phyloP scores from a whole-genome alignment of 2,113 vertebrate genomes.

The Dipodomys merriami region DNA sequence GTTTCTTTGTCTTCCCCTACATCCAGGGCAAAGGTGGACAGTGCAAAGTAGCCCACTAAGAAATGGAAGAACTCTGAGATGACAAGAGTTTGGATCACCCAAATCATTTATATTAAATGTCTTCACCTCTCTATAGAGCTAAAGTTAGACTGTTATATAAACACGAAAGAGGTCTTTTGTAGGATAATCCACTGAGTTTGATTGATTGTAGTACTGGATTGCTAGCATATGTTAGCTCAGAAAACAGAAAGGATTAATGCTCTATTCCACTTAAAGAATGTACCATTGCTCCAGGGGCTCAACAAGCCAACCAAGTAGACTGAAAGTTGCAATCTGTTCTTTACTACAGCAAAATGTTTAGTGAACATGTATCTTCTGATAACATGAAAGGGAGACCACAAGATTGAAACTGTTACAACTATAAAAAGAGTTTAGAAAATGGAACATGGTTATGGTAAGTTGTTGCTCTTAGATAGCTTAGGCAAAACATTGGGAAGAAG shows the following conservation, averaged over 20 bases:
- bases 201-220: neutral
- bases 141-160: neutral
- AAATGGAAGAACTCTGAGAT: neutral
- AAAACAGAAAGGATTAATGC: neutral
- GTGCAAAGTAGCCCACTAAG: neutral
- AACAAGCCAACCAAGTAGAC: neutral
- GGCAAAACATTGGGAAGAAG: neutral
- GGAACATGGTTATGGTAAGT: neutral
- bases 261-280: neutral
- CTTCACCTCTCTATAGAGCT: accelerated
- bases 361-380: neutral
- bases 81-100: neutral
- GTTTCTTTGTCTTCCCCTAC: neutral
- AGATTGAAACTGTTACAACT: neutral
- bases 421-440: neutral
- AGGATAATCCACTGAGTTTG: neutral
- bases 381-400: neutral
- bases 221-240: neutral
- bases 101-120: neutral
- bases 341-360: neutral
- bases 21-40: neutral
- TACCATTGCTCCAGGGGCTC: neutral
- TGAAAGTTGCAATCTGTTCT: neutral
- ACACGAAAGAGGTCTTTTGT: neutral
- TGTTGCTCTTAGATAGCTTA: neutral